These are phyloP conservation scores for Latrodectus geometricus DNA, from an alignment of 1,140 invertebrate species.

Conservation along the genomic window DNA sequence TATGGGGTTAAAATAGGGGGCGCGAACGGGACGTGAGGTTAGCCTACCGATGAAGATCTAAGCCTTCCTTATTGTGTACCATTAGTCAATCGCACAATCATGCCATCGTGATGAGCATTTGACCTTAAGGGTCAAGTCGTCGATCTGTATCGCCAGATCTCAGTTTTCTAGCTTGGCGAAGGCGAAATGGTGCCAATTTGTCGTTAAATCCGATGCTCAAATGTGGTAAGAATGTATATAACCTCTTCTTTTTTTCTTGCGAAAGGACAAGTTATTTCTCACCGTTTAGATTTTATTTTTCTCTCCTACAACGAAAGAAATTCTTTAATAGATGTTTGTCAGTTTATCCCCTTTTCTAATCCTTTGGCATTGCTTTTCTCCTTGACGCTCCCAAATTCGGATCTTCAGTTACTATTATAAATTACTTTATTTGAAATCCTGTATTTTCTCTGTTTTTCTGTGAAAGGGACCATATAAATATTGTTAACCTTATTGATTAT, in stretches of 20 bases:
- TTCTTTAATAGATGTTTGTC: too few relatives aligned
- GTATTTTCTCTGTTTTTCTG: too few relatives aligned
- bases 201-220: slow-evolving; percentile 19
- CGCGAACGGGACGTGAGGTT: slow-evolving; percentile 33
- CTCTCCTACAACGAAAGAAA: too few relatives aligned
- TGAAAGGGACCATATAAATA: too few relatives aligned
- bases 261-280: not conserved
- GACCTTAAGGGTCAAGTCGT: slow-evolving; percentile 3
- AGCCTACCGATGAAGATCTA: slow-evolving; percentile 31
- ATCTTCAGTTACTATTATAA: too few relatives aligned
- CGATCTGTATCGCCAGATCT: slow-evolving; percentile 30
- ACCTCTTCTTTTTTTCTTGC: not conserved
- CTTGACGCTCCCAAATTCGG: too few relatives aligned
- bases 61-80: slow-evolving; percentile 30
- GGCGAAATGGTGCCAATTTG: slow-evolving; percentile 43
- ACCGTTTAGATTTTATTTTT: too few relatives aligned
- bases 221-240: slow-evolving; percentile 8
- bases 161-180: not conserved
- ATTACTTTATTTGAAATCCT: too few relatives aligned
- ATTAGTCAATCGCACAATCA: slow-evolving; percentile 46
- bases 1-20: slow-evolving; percentile 24
- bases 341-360: too few relatives aligned
- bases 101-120: slow-evolving; percentile 36
- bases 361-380: too few relatives aligned
- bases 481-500: too few relatives aligned